A percentile compares a stretch with the other conserved stretches of the same genome.
Evolutionary conservation across 2,113 vertebrate genomes (phyloP).

Genomic region (Elaphurus davidianus): DNA sequence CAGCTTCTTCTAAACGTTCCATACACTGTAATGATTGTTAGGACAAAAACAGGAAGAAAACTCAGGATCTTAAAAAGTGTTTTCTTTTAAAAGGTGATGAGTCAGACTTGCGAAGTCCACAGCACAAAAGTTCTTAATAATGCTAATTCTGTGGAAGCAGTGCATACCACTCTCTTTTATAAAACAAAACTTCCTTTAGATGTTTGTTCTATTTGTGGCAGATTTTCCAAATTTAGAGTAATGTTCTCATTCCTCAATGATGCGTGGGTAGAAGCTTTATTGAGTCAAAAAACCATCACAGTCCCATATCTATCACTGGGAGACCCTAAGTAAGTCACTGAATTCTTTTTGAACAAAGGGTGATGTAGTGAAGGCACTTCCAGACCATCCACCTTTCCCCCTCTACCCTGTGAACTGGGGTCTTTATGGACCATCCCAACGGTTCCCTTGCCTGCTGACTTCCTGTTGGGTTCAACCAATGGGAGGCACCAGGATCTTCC

Average conservation of each 20-base stretch:
- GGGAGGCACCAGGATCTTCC: not conserved
- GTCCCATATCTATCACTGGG: not conserved
- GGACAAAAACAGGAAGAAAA: constrained; percentile 24
- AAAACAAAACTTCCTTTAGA: constrained; percentile 46
- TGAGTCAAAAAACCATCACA: not conserved
- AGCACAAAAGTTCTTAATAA: not conserved
- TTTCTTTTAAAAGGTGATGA: constrained; percentile 16
- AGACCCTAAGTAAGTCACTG: not conserved
- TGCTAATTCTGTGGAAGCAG: not conserved
- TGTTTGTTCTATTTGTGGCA: not conserved
- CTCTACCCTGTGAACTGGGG: not conserved
- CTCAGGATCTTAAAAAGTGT: not conserved
- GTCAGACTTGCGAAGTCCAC: not conserved
- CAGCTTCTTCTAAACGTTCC: not conserved
- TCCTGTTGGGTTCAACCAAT: not conserved
- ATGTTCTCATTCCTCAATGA: not conserved
- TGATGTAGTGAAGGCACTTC: not conserved
- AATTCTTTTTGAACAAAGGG: not conserved
- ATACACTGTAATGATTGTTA: constrained; percentile 1
- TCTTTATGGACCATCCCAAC: not conserved
- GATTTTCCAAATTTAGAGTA: not conserved
- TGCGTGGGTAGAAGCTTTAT: not conserved
- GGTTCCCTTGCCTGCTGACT: not conserved
- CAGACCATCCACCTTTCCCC: not conserved
- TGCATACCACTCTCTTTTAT: not conserved